Percentiles rank a stretch among this genome's conserved stretches.
These are phyloP conservation scores for Neodiprion virginianus DNA, from an alignment of 1,140 invertebrate species.

Conservation along the genomic window DNA sequence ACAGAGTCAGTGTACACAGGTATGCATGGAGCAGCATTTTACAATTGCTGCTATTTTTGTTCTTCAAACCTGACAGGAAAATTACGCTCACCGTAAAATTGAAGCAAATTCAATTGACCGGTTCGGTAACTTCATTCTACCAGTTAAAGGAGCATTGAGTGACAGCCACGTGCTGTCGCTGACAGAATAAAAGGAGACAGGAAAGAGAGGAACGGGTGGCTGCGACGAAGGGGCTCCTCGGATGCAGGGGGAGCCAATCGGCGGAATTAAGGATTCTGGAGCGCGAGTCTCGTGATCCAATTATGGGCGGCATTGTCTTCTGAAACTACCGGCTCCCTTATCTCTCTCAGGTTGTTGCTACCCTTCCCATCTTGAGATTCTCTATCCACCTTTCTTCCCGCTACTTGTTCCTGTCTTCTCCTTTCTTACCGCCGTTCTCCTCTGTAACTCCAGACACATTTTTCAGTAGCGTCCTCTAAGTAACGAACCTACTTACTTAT, in stretches of 20 bases:
- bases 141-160: slow-evolving; percentile 13
- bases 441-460: slow-evolving; percentile 12
- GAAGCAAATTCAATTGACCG: slow-evolving; percentile 5
- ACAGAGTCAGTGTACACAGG: background rate
- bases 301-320: slow-evolving; percentile 52
- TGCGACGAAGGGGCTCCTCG: background rate
- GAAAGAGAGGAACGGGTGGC: background rate
- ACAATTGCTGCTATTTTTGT: background rate
- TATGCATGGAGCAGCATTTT: no score
- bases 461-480: slow-evolving; percentile 5
- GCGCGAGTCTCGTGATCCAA: slow-evolving; percentile 49
- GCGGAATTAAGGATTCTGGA: slow-evolving; percentile 50
- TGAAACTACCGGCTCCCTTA: slow-evolving; percentile 47
- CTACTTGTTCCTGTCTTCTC: background rate
- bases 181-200: slow-evolving; percentile 11
- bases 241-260: slow-evolving; percentile 37
- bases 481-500: slow-evolving; percentile 13
- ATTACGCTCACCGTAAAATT: slow-evolving; percentile 1
- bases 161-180: slow-evolving; percentile 9
- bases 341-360: slow-evolving; percentile 41
- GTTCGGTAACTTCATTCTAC: background rate
- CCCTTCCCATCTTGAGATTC: slow-evolving; percentile 23
- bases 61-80: background rate
- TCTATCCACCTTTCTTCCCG: background rate
- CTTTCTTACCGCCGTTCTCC: slow-evolving; percentile 5